Evolutionary conservation across 2,888 invertebrate genomes (phyloP), one percentile per base, ranked within the genome.

Genomic region (Drosophila ezoana): DNA sequence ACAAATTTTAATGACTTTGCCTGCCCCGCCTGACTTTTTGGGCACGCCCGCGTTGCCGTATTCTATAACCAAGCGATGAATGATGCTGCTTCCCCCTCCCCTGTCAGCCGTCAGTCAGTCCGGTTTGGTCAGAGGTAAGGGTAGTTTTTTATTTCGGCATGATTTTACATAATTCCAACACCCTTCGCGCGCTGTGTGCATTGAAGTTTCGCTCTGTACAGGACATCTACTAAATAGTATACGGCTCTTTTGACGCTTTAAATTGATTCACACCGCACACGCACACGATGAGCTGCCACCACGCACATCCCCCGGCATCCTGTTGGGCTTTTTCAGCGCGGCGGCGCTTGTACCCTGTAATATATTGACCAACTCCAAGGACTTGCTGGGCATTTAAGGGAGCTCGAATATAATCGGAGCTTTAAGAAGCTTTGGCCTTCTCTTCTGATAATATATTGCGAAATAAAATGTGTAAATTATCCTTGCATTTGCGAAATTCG

Each of bases 241-340:
- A 79, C 44, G 72, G 69, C 84, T 79, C 77, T 71, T 79, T 79
- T 83, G 78, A 86, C 80, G 86, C 83, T 86, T 89, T 79, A 89
- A 86, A 86, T 86, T 89, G 88, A 86, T 86, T 86, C 86, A 87
- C 88, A 87, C 83, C 78, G 80, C 74, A 63, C 89, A 86, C 87
- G 81, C 83, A 77, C 53, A 54, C 20, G 58, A 52, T 37, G 41
- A 20, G 40, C 49, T 35, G 58, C 49, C 37, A 38, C 8, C 58
- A 59, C 33, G 49, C 35, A 52, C 45, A 47, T 33, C 23, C 45
- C 49, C 9, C 16, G 11, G 60, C 60, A 52, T 70, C 69, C 69
- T 61, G 70, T 56, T 51, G 23, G 52, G 35, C 40, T 35, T 41
- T 40, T 18, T 14, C 33, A 20, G 40, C 13, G 32, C 14, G 32